phyloP scores from a whole-genome alignment of 23 tunicate genomes.

The Styela plicata region DNA sequence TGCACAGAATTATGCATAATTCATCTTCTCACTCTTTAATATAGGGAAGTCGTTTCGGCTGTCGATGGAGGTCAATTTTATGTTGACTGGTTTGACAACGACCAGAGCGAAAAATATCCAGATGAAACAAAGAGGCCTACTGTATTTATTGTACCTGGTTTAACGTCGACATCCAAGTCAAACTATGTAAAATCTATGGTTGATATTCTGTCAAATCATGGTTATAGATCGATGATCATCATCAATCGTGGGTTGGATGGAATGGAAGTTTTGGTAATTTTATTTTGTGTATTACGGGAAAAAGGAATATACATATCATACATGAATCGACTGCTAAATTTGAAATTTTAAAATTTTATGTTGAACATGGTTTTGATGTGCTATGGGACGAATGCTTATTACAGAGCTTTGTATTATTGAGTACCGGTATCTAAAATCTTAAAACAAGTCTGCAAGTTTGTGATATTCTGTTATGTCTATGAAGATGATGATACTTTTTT shows the following conservation, averaged over 20 bases:
- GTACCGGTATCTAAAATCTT: too few relatives aligned
- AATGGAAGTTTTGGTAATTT: conserved; percentile 28
- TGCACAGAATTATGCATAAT: not conserved
- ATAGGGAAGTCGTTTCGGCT: conserved; percentile 48
- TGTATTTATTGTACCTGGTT: conserved; percentile 70
- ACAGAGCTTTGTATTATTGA: too few relatives aligned
- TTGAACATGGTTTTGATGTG: too few relatives aligned
- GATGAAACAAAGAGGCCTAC: conserved; percentile 36
- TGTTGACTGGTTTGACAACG: conserved; percentile 66
- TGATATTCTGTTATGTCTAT: too few relatives aligned
- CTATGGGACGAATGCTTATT: too few relatives aligned
- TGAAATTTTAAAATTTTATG: too few relatives aligned
- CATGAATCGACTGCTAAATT: too few relatives aligned
- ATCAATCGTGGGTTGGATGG: conserved; percentile 76
- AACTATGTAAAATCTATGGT: conserved; percentile 45
- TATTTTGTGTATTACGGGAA: not conserved
- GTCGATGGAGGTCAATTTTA: conserved; percentile 72
- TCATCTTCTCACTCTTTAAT: not conserved
- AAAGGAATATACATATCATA: too few relatives aligned
- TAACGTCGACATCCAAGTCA: conserved; percentile 54
- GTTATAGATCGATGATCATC: conserved; percentile 46
- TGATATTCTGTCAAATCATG: conserved; percentile 25
- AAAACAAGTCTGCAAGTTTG: too few relatives aligned
- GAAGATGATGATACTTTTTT: too few relatives aligned
- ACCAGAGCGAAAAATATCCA: conserved; percentile 1